Evolutionary conservation across 2,888 invertebrate genomes (phyloP).

Genomic region (Cosmopolites sordidus): DNA sequence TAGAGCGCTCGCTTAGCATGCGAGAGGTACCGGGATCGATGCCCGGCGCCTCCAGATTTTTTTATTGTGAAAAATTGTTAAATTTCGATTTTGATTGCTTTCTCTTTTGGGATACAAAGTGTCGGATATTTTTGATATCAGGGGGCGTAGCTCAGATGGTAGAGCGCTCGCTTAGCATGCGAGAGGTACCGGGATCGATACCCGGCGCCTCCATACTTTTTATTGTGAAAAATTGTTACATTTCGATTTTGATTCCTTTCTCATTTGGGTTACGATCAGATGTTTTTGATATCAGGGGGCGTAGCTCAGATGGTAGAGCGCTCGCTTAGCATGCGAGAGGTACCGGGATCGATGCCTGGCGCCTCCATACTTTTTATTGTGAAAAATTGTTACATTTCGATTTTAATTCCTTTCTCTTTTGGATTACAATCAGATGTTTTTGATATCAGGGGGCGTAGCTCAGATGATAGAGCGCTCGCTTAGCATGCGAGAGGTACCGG

Average conservation of each 20-base stretch:
- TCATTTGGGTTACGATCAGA: too few species aligned
- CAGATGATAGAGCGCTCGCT: conserved; percentile 46
- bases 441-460: conserved; percentile 43
- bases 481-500: conserved; percentile 47
- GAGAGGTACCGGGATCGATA: conserved; percentile 47
- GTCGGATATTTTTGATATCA: too few species aligned
- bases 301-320: conserved; percentile 45
- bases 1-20: conserved; percentile 47
- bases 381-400: too few species aligned
- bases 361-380: too few species aligned
- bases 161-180: conserved; percentile 47
- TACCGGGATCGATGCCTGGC: conserved; percentile 47
- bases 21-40: conserved; percentile 47
- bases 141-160: conserved; percentile 45
- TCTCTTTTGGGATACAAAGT: too few species aligned
- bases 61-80: too few species aligned
- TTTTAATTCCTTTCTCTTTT: too few species aligned
- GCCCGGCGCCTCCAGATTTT: conserved; percentile 44
- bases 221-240: too few species aligned
- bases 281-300: conserved; percentile 38
- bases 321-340: conserved; percentile 47
- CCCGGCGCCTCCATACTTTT: conserved; percentile 42
- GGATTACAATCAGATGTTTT: too few species aligned
- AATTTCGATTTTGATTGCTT: too few species aligned
- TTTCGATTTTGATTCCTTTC: too few species aligned